Evolutionary conservation across 2,888 invertebrate species (phyloP), one percentile per base, ranked within the genome.

Genomic region (Cataglyphis livida): DNA sequence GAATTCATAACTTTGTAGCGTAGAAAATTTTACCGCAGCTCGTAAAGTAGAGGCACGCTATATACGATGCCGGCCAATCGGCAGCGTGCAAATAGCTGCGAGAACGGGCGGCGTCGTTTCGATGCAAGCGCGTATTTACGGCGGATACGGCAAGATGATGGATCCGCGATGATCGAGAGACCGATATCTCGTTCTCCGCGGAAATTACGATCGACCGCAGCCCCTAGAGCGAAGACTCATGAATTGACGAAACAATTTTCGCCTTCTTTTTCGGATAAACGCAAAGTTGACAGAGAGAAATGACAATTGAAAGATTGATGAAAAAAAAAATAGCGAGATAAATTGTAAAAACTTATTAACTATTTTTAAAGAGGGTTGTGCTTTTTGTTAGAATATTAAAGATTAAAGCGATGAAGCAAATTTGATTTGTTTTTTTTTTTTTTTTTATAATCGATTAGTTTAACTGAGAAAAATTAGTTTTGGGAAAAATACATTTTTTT

Each of bases 1-100:
- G 86, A 89, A 92, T 92, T 92, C 90, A 91, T 91, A 90, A 91
- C 86, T 91, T 90, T 88, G 89, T 89, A 87, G 87, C 88, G 86
- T 87, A 84, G 90, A 89, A 89, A 91, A 91, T 90, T 91, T 91
- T 88, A 90, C 90, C 89, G 83, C 82, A 62, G 84, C 82, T 88
- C 89, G 87, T 92, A 91, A 92, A 92, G 82, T 78, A 71, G 83
- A 71, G 83, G 79, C 82, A 21, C 75, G 82, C 66, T 76, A 82
- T 62, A 79, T 85, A 85, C 79, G 81, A 70, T 51, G 66, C 84
- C 64, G 84, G 75, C 89, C 89, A 89, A 89, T 88, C 88, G 87
- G 83, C 87, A 82, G n/a, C 78, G 73, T 51, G 84, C 81, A 86
- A 86, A 89, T 85, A 85, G 57, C 61, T 65, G 21, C 65, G 74